phyloP scores from a whole-genome alignment of 2,113 vertebrate species.

The Mystacornis crossleyi region DNA sequence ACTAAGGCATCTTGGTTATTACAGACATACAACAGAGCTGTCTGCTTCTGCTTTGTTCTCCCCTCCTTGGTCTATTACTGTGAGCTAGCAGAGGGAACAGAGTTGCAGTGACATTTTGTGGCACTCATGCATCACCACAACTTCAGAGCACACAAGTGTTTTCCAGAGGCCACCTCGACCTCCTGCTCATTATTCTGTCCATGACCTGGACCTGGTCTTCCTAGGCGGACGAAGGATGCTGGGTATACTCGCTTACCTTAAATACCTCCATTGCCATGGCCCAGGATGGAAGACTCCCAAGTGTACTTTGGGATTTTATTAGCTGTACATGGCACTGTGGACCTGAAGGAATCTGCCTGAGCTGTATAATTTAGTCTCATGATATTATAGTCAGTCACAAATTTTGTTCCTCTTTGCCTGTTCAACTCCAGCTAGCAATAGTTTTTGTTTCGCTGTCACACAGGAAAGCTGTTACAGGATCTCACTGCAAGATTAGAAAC shows the following conservation, averaged over 20 bases:
- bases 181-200: neutral
- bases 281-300: neutral
- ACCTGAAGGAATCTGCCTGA: neutral
- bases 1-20: neutral
- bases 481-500: neutral
- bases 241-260: neutral
- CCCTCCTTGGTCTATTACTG: rapidly evolving
- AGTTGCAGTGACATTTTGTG: neutral
- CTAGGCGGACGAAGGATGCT: rapidly evolving
- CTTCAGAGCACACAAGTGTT: neutral
- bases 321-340: neutral
- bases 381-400: neutral
- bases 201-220: neutral
- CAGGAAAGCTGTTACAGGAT: neutral
- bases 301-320: neutral
- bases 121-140: neutral
- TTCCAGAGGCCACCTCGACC: neutral
- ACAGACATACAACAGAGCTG: neutral
- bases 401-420: neutral
- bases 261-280: neutral
- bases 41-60: neutral
- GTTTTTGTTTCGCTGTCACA: neutral
- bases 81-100: neutral
- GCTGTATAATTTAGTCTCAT: neutral
- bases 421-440: neutral